A percentile compares a stretch with the other conserved stretches of the same genome.
Conservation (phyloP, 92 coral and sea anemone genomes). For the Anthopleura xanthogrammica region DNA sequence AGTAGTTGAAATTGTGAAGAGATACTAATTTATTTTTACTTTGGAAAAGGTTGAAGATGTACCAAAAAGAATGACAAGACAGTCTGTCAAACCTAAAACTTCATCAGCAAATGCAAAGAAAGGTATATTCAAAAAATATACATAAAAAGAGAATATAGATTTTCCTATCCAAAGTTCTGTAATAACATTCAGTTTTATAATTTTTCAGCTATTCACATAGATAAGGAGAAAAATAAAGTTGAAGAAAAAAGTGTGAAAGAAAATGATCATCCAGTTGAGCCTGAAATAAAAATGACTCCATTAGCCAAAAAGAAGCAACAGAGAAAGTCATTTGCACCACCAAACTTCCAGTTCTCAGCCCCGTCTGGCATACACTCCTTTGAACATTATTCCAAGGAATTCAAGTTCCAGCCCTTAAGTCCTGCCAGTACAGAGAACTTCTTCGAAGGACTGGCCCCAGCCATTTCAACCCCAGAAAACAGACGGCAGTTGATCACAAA, state of each 20-base stretch:
- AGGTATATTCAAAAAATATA: too few relatives aligned
- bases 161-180: too few relatives aligned
- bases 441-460: conserved; percentile 53
- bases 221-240: background rate
- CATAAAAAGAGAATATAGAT: too few relatives aligned
- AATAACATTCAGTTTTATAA: too few relatives aligned
- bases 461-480: conserved; percentile 42
- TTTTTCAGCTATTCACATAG: background rate
- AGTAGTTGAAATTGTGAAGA: too few relatives aligned
- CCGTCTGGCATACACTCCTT: conserved; percentile 82
- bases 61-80: too few relatives aligned
- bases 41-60: too few relatives aligned
- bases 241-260: conserved; percentile 13
- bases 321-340: conserved; percentile 71
- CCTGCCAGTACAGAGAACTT: conserved; percentile 79
- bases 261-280: conserved; percentile 43
- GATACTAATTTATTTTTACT: too few relatives aligned
- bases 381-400: conserved; percentile 48
- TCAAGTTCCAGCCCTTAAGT: conserved; percentile 82
- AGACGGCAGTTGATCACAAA: conserved; percentile 25
- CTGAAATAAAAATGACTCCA: conserved; percentile 26
- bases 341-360: conserved; percentile 69
- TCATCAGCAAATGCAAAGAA: too few relatives aligned
- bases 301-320: conserved; percentile 2
- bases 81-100: too few relatives aligned